Evolutionary conservation across 2,888 invertebrate genomes (phyloP), one percentile per base, ranked within the genome.

Genomic region (Epinotia nisella): DNA sequence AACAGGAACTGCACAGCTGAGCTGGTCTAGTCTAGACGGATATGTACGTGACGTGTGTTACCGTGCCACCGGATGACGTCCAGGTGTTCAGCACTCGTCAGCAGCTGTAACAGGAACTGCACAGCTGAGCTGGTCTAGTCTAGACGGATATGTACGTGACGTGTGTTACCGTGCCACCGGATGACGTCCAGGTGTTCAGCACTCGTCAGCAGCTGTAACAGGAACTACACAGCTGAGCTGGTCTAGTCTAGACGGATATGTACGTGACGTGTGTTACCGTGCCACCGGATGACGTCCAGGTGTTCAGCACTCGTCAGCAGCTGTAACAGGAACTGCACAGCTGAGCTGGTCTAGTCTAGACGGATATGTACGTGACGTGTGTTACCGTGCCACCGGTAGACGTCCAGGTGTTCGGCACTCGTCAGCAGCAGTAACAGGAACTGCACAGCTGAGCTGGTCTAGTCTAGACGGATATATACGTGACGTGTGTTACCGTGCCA

Each of bases 1-100:
- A 98, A 85, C 15, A 98, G 90, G 87, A 98, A 98, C 88, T 98
- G 98, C 98, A 98, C 65, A 98, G 87, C 80, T n/a, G n/a, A n/a
- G n/a, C n/a, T 45, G 45, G 15, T 4, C 45, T 45, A 35, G 35
- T 35, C 35, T 35, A 35, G 49, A n/a, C 13, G 29, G 17, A 59
- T 15, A 10, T 15, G 13, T 17, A n/a, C 17, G 51, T 55, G 11
- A 79, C 85, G 45, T 45, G 45, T 45, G 15, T 75, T 21, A 45
- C 15, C 45, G 45, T 45, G 15, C 45, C 45, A 45, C 45, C 45
- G 45, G 13, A 45, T 45, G 45, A 15, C 45, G 45, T 15, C 45
- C 45, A 45, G 45, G 45, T 45, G 15, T 15, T 45, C 45, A 4
- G 13, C 45, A 45, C 45, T 35, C 35, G 35, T 35, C 35, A 35